Percentiles rank a stretch among this genome's conserved stretches.
Conservation (phyloP, 2,113 vertebrate genomes). For the Geococcyx californianus region DNA sequence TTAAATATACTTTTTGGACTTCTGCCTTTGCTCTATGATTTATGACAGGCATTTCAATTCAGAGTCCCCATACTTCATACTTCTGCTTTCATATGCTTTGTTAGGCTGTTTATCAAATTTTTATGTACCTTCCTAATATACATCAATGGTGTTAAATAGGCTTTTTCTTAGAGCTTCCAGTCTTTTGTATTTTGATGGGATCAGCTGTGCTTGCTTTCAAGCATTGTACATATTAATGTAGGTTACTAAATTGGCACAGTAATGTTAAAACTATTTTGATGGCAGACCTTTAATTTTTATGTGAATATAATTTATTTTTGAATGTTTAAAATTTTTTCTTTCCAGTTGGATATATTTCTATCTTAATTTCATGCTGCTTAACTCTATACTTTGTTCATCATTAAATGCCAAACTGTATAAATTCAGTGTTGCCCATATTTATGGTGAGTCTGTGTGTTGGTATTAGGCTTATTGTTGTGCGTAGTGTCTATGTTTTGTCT, state of each 20-base stretch:
- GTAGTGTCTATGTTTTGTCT: neutral
- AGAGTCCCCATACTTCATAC: neutral
- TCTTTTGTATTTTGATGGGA: neutral
- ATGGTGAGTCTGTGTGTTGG: neutral
- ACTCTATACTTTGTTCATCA: neutral
- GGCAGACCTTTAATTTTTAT: neutral
- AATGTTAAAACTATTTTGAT: neutral
- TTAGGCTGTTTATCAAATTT: neutral
- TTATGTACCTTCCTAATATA: neutral
- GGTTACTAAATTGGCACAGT: neutral
- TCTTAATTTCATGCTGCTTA: neutral
- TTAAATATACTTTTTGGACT: neutral
- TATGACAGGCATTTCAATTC: neutral
- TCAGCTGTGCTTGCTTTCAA: neutral
- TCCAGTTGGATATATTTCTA: neutral
- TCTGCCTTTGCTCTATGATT: neutral
- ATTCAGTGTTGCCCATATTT: neutral
- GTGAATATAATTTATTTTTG: conserved; percentile 15
- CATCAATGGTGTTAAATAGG: neutral
- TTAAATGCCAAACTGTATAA: conserved; percentile 16
- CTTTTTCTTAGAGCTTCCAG: neutral
- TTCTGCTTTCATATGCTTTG: neutral
- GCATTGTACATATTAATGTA: neutral
- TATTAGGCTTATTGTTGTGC: neutral
- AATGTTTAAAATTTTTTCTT: neutral